Evolutionary conservation across 1,140 invertebrate genomes (phyloP).

Genomic region (Octopus bimaculoides): DNA sequence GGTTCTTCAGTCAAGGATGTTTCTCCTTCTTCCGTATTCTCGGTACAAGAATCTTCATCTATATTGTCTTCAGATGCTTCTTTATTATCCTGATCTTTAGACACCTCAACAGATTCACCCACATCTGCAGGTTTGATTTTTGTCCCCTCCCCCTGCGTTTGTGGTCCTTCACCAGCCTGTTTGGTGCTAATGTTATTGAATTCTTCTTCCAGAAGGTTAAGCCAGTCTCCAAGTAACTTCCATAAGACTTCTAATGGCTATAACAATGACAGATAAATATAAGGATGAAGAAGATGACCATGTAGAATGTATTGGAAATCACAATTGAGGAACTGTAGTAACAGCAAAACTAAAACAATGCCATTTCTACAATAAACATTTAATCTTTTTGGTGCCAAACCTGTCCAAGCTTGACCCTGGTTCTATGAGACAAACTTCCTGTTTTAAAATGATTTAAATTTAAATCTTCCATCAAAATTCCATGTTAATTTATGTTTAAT

Average conservation of each 20-base stretch:
- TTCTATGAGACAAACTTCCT: too few relatives aligned
- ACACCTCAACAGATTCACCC: not conserved
- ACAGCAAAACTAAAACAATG: too few relatives aligned
- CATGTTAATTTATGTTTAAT: too few relatives aligned
- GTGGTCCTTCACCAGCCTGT: not conserved
- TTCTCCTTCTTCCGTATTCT: not conserved
- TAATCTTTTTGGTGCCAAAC: too few relatives aligned
- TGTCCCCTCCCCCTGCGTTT: not conserved
- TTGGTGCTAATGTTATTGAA: slow-evolving; percentile 21
- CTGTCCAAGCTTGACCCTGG: too few relatives aligned
- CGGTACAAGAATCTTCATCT: not conserved
- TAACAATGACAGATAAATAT: slow-evolving; percentile 13
- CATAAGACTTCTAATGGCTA: slow-evolving; percentile 44
- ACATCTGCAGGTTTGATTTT: not conserved
- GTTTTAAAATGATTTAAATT: too few relatives aligned
- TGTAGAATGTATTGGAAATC: too few relatives aligned
- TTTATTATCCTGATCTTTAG: not conserved
- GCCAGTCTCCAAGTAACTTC: slow-evolving; percentile 46
- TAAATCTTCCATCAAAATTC: too few relatives aligned
- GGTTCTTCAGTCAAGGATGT: too few relatives aligned
- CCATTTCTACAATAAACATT: too few relatives aligned
- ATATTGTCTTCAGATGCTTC: not conserved
- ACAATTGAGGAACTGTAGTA: too few relatives aligned
- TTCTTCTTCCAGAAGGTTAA: slow-evolving; percentile 36
- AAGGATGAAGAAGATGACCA: too few relatives aligned